A percentile compares a stretch with the other conserved stretches of the same genome.
Conservation (phyloP, 2,113 vertebrate genomes). For the Pseudonaja textilis region DNA sequence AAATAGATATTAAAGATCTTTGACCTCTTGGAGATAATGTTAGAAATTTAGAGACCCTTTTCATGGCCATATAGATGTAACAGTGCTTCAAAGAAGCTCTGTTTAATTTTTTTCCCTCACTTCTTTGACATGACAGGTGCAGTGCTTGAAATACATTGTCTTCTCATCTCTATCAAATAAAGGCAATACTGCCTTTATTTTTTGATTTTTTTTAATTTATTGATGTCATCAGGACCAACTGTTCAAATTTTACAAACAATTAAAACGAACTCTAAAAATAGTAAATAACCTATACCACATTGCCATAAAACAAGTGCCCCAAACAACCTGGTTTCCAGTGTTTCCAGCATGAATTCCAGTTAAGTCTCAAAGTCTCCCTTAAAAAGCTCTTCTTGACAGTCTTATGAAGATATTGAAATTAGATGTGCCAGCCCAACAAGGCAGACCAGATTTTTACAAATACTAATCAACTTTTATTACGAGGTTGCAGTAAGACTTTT, state of each 20-base stretch:
- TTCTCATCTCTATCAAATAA: neutral
- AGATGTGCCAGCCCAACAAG: neutral
- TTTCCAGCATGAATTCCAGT: neutral
- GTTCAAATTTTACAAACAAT: neutral
- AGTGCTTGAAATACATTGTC: neutral
- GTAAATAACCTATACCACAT: neutral
- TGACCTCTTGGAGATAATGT: neutral
- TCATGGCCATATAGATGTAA: neutral
- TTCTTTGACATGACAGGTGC: neutral
- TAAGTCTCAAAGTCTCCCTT: neutral
- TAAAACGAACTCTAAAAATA: neutral
- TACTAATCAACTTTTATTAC: neutral
- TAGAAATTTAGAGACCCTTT: neutral
- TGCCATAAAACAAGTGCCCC: neutral
- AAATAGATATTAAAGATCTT: neutral
- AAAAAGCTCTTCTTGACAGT: neutral
- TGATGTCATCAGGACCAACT: neutral
- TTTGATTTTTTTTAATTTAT: neutral
- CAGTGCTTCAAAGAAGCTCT: neutral
- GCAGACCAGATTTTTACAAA: neutral
- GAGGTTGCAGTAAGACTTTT: neutral
- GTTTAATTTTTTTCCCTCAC: neutral
- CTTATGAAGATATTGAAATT: neutral
- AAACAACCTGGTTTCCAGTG: neutral
- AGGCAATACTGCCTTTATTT: constrained; percentile 4